phyloP scores from a whole-genome alignment of 2,113 vertebrate genomes.

The Sceloporus undulatus region DNA sequence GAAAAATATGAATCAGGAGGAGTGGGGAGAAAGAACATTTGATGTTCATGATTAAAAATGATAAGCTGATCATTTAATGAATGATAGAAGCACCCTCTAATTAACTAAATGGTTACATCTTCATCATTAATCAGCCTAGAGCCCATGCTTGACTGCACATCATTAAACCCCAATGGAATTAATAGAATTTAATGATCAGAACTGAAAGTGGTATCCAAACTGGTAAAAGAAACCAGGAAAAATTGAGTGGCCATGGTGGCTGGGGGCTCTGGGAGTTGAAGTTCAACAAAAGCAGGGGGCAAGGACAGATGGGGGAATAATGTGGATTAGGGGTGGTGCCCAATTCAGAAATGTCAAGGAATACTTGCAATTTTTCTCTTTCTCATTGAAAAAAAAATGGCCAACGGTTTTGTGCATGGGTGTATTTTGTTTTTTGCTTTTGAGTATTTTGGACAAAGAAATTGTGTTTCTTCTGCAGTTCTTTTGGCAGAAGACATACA shows the following conservation, averaged over 20 bases:
- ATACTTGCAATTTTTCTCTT: no score
- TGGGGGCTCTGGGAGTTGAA: background rate
- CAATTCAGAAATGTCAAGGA: no score
- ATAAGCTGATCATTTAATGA: constrained; percentile 36
- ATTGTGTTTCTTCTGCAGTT: no score
- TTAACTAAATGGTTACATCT: constrained; percentile 33
- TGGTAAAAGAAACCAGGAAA: background rate
- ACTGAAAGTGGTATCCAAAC: background rate
- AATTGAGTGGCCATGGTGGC: background rate
- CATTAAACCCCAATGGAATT: constrained; percentile 27
- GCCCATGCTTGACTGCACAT: constrained; percentile 8
- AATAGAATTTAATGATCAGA: constrained; percentile 13
- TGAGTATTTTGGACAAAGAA: no score
- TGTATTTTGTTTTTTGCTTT: no score
- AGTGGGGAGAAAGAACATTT: background rate
- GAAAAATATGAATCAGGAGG: background rate
- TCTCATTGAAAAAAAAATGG: no score
- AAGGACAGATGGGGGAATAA: no score
- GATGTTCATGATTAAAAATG: constrained; percentile 29
- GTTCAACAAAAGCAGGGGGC: background rate
- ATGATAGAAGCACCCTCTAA: constrained; percentile 27
- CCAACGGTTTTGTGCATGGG: no score
- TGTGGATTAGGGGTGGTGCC: no score
- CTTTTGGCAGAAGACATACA: no score
- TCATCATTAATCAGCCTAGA: constrained; percentile 30